Conservation (phyloP, 2,113 vertebrate species). For the Hemibagrus wyckioides region DNA sequence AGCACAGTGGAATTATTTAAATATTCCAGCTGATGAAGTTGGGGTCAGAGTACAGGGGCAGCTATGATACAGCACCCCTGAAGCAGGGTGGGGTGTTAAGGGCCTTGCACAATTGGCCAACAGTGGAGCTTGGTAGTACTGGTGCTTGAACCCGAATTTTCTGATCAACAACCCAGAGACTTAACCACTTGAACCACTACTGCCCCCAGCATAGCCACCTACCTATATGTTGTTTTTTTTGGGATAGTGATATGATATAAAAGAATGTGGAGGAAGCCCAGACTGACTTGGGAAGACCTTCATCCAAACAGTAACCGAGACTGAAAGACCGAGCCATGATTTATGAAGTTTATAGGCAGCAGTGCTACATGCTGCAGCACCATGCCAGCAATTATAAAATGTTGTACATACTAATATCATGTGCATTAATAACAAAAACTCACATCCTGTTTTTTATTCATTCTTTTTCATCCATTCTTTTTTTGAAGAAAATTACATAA, state of each 20-base stretch:
- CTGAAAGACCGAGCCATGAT: neutral
- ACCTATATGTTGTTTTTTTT: neutral
- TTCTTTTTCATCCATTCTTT: neutral
- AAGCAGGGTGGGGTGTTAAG: too few species aligned
- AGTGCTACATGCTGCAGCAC: neutral
- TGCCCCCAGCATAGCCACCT: neutral
- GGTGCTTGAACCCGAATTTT: too few species aligned
- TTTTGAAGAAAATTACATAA: neutral
- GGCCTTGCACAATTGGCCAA: too few species aligned
- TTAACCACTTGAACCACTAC: too few species aligned
- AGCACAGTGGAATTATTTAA: too few species aligned
- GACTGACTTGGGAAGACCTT: neutral
- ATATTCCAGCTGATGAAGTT: too few species aligned
- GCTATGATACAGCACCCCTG: too few species aligned
- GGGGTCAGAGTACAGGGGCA: too few species aligned
- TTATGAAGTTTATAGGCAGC: neutral
- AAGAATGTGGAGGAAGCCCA: neutral
- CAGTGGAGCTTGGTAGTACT: too few species aligned
- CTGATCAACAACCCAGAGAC: too few species aligned
- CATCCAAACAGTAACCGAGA: neutral
- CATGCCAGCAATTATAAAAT: neutral
- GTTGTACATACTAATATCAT: neutral
- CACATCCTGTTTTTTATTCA: neutral
- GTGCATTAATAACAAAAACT: neutral
- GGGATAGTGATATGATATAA: neutral